These are phyloP conservation scores for Vombatus ursinus DNA, from an alignment of 2,113 vertebrate species.

Conservation along the genomic window DNA sequence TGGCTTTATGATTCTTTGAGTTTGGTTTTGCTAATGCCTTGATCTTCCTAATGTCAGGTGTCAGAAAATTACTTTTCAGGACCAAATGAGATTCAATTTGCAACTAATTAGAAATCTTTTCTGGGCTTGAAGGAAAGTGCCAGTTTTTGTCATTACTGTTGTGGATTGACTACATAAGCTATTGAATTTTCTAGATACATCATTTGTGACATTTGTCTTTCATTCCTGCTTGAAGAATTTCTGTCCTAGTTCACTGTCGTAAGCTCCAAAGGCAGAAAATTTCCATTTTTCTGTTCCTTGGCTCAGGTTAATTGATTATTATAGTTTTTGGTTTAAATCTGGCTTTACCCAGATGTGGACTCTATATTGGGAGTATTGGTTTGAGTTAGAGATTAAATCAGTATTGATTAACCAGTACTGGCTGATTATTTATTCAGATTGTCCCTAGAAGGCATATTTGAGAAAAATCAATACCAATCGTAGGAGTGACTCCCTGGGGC, in stretches of 20 bases:
- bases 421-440: slow-evolving; percentile 69
- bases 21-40: not conserved
- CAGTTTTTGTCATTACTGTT: not conserved
- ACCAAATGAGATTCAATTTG: not conserved
- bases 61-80: not conserved
- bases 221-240: slow-evolving; percentile 34
- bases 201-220: not conserved
- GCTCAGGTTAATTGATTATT: slow-evolving; percentile 21
- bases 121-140: not conserved
- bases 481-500: slow-evolving; percentile 54
- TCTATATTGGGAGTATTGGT: slow-evolving; percentile 22
- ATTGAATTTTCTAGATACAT: not conserved
- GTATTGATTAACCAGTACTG: slow-evolving; percentile 75
- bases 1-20: not conserved
- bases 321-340: slow-evolving; percentile 46
- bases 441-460: slow-evolving; percentile 59
- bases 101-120: not conserved
- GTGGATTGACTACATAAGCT: not conserved
- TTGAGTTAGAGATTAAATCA: slow-evolving; percentile 68
- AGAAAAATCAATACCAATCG: slow-evolving; percentile 48
- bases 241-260: slow-evolving; percentile 46
- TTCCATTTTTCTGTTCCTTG: slow-evolving; percentile 47
- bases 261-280: slow-evolving; percentile 56
- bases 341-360: slow-evolving; percentile 50
- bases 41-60: not conserved